Percentiles rank a stretch among this genome's conserved stretches.
These are phyloP conservation scores for Limnephilus rhombicus DNA, from an alignment of 2,888 invertebrate genomes.

Conservation along the genomic window DNA sequence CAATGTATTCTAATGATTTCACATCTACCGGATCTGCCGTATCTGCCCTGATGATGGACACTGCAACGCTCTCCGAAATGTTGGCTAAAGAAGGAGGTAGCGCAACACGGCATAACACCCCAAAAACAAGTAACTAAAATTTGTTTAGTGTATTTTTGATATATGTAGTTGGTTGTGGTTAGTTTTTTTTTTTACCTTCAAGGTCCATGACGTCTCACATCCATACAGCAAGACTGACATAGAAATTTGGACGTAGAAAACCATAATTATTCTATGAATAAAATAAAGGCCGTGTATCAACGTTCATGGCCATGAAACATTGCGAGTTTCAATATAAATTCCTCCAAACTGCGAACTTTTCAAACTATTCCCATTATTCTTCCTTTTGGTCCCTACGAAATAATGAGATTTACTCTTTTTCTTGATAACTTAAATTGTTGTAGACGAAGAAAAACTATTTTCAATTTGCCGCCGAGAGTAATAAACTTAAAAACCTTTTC, in stretches of 20 bases:
- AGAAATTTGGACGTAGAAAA: neutral
- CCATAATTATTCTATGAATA: neutral
- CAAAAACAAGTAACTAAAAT: too few relatives aligned
- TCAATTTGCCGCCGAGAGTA: neutral
- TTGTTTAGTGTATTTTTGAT: too few relatives aligned
- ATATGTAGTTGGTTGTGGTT: too few relatives aligned
- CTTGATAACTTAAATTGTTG: neutral
- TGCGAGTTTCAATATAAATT: conserved; percentile 13
- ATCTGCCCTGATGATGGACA: too few relatives aligned
- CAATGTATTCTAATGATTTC: too few relatives aligned
- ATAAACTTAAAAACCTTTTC: neutral
- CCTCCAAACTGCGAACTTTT: conserved; percentile 9
- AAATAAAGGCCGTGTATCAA: neutral
- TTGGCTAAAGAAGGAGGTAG: too few relatives aligned
- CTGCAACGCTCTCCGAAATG: too few relatives aligned
- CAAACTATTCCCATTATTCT: conserved; percentile 14
- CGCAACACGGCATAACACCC: too few relatives aligned
- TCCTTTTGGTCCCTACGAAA: conserved; percentile 12
- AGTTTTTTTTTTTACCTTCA: too few relatives aligned
- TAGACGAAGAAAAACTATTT: conserved; percentile 1
- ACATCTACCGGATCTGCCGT: too few relatives aligned
- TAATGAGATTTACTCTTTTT: conserved; percentile 10
- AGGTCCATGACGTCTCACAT: too few relatives aligned
- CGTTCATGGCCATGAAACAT: neutral
- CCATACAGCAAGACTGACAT: too few relatives aligned